These are phyloP conservation scores for Abrostola tripartita DNA, from an alignment of 2,888 invertebrate genomes.

Conservation along the genomic window DNA sequence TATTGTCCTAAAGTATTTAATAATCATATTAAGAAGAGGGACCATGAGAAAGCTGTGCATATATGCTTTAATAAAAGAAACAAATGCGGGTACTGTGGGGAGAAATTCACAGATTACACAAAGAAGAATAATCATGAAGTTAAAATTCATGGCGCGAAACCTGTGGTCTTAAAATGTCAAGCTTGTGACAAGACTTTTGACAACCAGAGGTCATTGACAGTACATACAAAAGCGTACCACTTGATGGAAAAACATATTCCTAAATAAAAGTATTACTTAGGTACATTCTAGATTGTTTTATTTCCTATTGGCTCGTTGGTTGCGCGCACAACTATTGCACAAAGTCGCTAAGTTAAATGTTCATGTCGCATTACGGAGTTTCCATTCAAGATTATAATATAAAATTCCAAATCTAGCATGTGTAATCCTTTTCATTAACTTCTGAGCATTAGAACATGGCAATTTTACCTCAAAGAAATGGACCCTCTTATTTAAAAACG, in stretches of 20 bases:
- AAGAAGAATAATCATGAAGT: conserved; percentile 78
- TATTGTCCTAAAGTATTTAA: conserved; percentile 68
- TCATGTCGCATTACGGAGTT: no score
- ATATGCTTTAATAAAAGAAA: conserved; percentile 61
- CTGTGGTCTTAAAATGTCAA: conserved; percentile 76
- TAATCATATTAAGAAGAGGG: conserved; percentile 63
- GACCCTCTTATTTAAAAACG: no score
- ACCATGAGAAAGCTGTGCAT: conserved; percentile 68
- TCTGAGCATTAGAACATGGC: no score
- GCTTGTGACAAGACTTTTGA: conserved; percentile 83
- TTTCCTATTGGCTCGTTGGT: no score
- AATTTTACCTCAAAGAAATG: no score
- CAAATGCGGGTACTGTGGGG: conserved; percentile 73
- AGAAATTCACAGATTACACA: conserved; percentile 76
- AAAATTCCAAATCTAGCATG: no score
- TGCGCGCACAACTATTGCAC: no score
- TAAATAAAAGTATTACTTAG: conserved; percentile 28
- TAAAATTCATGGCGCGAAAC: conserved; percentile 74
- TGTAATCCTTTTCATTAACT: no score
- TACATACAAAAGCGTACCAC: conserved; percentile 78
- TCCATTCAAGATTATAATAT: no score
- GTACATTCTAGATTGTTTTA: no score
- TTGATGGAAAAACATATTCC: conserved; percentile 62
- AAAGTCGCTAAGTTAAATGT: no score
- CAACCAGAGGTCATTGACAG: conserved; percentile 81